Evolutionary conservation across 2,113 vertebrate genomes (phyloP), one percentile per base, ranked within the genome.

Genomic region (Anolis carolinensis): DNA sequence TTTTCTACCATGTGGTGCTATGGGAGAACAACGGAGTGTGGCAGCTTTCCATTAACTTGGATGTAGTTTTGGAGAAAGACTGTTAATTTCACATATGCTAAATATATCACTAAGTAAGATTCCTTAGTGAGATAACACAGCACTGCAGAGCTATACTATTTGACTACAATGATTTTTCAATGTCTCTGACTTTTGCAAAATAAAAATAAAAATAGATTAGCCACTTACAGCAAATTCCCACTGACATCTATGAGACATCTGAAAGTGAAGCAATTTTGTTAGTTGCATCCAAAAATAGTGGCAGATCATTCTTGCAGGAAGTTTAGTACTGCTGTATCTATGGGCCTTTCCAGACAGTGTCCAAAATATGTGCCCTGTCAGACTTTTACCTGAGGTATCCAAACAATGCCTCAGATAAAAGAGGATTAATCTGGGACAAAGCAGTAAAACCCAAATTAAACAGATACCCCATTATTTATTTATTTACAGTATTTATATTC

Each of bases 81-180:
- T 81, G 55, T 32, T 86, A 73, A 73, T 86, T 86, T 73, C 14
- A 74, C 55, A 65, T 65, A 48, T 68, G 34, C 68, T 74, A 86
- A 86, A 52, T 74, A 73, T 72, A 86, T 50, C 25, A 63, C 70
- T 36, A 27, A 86, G 63, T 55, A 86, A 74, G 30, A 23, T 52
- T 81, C 23, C 68, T 70, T 74, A 30, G 20, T 74, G 85, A 74
- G 70, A 36, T 36, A 78, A 89, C 76, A 89, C 25, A 50, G 5
- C 27, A 72, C 8, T 67, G 75, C 25, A 5, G 34, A 62, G 71
- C 25, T 1, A 73, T 50, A 74, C 59, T 86, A 59, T 75, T 81
- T 86, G 59, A 75, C n/a, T 62, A 86, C 25, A 81, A 44, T 4
- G 48, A 16, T 85, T 81, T 32, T 72, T 4, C 6, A 73, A 7